A percentile compares a stretch with the other conserved stretches of the same genome.
These are phyloP conservation scores for Venustoraphidia nigricollis DNA, from an alignment of 2,888 invertebrate species.

Conservation along the genomic window DNA sequence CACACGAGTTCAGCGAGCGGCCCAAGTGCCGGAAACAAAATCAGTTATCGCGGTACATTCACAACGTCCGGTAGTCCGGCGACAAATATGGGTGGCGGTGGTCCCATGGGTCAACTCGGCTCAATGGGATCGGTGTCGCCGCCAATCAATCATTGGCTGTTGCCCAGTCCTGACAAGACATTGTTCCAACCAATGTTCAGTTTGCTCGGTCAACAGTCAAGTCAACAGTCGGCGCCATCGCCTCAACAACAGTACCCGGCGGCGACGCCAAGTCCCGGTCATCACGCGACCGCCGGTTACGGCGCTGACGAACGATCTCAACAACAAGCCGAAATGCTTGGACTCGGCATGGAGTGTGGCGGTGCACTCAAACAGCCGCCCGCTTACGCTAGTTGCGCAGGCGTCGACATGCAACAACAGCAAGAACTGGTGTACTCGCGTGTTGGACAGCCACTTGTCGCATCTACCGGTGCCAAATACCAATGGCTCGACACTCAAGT, in stretches of 20 bases:
- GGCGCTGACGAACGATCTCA: slow-evolving; percentile 55
- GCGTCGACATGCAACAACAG: slow-evolving; percentile 35
- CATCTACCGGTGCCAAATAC: slow-evolving; percentile 39
- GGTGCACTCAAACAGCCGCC: slow-evolving; percentile 44
- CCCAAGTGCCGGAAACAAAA: slow-evolving; percentile 22
- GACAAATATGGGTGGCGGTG: slow-evolving; percentile 24
- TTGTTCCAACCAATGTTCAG: slow-evolving; percentile 47
- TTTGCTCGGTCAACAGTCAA: slow-evolving; percentile 38
- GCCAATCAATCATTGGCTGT: slow-evolving; percentile 53
- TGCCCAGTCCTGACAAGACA: slow-evolving; percentile 51
- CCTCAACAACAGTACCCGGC: slow-evolving; percentile 37
- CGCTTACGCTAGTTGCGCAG: slow-evolving; percentile 39
- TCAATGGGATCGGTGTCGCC: slow-evolving; percentile 30
- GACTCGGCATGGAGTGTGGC: slow-evolving; percentile 42
- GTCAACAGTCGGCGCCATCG: slow-evolving; percentile 31
- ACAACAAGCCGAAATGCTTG: slow-evolving; percentile 39
- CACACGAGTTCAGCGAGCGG: slow-evolving; percentile 14
- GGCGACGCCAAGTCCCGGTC: slow-evolving; percentile 32
- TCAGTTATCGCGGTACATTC: slow-evolving; percentile 46
- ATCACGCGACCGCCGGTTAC: slow-evolving; percentile 24
- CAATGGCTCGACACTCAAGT: slow-evolving; percentile 44
- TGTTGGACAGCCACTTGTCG: slow-evolving; percentile 31
- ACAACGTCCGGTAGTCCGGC: slow-evolving; percentile 44
- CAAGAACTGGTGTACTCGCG: slow-evolving; percentile 38
- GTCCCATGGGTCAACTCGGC: slow-evolving; percentile 26